Base-by-base conservation (phyloP, 1,140 invertebrate genomes). In the Gryllus bimaculatus region DNA sequence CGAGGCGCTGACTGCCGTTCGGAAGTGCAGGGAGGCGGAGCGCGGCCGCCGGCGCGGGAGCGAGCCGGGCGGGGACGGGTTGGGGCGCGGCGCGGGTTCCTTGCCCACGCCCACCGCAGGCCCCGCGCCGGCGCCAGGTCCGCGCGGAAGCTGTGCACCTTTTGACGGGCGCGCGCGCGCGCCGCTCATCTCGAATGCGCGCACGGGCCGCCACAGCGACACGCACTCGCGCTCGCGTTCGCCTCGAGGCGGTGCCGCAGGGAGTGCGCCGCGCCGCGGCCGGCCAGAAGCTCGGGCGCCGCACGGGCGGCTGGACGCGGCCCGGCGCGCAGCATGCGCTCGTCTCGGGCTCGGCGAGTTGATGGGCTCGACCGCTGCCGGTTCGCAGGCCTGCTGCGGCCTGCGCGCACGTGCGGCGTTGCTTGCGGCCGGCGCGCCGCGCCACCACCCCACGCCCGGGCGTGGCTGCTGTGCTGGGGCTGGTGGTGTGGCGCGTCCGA, bases 321-420 rank as follows among this genome's bases (percentile, higher is more conserved):
- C 47, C 74, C 12, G 18, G 15, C 18, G n/a, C 73, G 54, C 8
- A 54, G 15, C 21, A 66, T n/a, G 20, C 76, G 76, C n/a, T 20
- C 39, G 47, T 47, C 20, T 81, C 80, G 15, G 81, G 73, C 82
- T 84, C 49, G 82, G 82, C n/a, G 86, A 85, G 80, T 89, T 89
- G 73, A 89, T 86, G 7, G 89, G 89, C 82, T 88, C 80, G 20
- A 89, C 85, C 89, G 85, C 83, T 90, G 89, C 47, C 82, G 48
- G n/a, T 79, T 47, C 26, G 81, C 75, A 2, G 82, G 74, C 47
- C 39, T 79, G 48, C 73, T 73, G 20, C 79, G 79, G 15, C 18
- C 10, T 13, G 54, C 10, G 54, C 2, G 0, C 54, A 3, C 10
- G 54, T 2, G 54, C 18, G 54, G 54, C 54, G 54, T 10, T n/a